Conservation (phyloP, 2,888 invertebrate species). For the Strigamia transsilvanica region DNA sequence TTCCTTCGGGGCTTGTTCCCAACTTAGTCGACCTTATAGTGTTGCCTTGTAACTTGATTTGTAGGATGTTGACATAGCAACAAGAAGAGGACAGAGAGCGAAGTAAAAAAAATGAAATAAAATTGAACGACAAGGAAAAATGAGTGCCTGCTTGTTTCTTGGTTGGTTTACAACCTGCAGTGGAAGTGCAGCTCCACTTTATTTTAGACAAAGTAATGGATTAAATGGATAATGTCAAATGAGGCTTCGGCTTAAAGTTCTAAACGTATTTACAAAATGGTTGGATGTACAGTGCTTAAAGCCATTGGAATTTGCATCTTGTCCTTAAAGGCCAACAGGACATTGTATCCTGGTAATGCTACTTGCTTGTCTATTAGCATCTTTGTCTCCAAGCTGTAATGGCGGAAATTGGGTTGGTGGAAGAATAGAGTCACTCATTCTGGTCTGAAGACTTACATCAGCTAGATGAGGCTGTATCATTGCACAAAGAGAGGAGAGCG, state of each 20-base stretch:
- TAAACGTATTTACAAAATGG: background rate
- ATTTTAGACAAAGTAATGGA: background rate
- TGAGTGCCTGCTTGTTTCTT: background rate
- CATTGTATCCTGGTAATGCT: background rate
- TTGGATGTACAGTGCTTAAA: background rate
- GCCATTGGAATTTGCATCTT: background rate
- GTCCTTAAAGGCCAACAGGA: background rate
- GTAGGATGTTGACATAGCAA: constrained; percentile 26
- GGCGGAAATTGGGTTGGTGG: background rate
- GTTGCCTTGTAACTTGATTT: constrained; percentile 24
- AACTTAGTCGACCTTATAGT: constrained; percentile 29
- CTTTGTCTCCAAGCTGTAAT: background rate
- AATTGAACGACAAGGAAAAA: background rate
- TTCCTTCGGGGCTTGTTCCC: constrained; percentile 4
- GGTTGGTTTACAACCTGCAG: background rate
- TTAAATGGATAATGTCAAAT: background rate
- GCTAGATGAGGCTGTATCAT: background rate
- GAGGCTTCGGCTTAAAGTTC: background rate
- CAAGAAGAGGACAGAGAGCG: background rate
- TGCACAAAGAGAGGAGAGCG: background rate
- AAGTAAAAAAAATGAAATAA: background rate
- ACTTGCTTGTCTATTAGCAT: background rate
- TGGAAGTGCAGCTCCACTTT: background rate
- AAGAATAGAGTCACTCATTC: background rate
- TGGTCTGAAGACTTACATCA: background rate